Base-by-base conservation (phyloP, 1,140 invertebrate genomes). In the Megathymus violae region DNA sequence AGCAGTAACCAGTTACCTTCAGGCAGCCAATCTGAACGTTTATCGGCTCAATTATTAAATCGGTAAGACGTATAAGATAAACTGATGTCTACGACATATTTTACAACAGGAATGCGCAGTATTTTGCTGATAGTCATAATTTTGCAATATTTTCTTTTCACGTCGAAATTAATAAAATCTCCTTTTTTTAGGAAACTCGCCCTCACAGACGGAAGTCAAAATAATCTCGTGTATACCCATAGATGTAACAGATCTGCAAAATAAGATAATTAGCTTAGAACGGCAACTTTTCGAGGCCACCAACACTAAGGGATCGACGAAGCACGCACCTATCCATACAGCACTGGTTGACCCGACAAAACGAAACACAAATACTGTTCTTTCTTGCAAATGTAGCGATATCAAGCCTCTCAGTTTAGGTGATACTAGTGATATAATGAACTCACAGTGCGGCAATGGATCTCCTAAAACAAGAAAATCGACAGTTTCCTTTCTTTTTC, bases 141-240 rank as follows among this genome's bases (percentile, higher is more conserved):
- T n/a, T n/a, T n/a, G n/a, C n/a, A n/a, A n/a, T n/a, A n/a, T n/a
- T n/a, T n/a, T n/a, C n/a, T n/a, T n/a, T n/a, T n/a, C n/a, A n/a
- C n/a, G n/a, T n/a, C n/a, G n/a, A n/a, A n/a, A n/a, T n/a, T n/a
- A n/a, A n/a, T n/a, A n/a, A n/a, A n/a, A n/a, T 41, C 38, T 5
- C 7, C 13, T 13, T 13, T 15, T 79, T 70, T 43, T 62, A 90
- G 88, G 88, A 47, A 90, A 90, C 40, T 74, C 82, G 7, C 79
- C 84, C 46, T 90, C 88, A 11, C 83, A 88, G 46, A 90, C 88
- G 3, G 85, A 90, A 78, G 88, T 90, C 1, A 90, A 90, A 76
- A 85, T 90, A 31, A 86, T 90, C 47, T 90, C 88, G 4, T 90
- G 88, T 54, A 86, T 90, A 63, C 88, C 88, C 16, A 87, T 90